Evolutionary conservation across 2,797 vertebrate species (phyloP).

Genomic region (Sorex maritimensis): DNA sequence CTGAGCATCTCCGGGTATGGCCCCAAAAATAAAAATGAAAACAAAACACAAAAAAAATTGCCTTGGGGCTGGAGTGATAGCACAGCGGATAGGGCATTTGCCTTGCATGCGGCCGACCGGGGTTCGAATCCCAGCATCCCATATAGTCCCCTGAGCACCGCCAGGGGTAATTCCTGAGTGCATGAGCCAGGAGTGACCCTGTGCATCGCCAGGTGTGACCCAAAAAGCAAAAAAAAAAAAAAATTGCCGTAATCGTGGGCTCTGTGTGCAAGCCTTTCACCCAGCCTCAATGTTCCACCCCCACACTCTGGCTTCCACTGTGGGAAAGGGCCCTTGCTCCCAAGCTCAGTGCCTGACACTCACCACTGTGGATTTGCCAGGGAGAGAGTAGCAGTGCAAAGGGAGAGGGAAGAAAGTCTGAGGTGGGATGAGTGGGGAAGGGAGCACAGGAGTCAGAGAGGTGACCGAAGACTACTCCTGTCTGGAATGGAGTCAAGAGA

Average conservation of each 20-base stretch:
- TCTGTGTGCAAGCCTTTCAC: neutral
- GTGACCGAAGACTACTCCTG: conserved; percentile 46
- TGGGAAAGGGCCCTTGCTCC: neutral
- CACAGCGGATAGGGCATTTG: too few species aligned
- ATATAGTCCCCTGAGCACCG: too few species aligned
- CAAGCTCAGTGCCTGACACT: neutral
- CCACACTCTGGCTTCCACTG: neutral
- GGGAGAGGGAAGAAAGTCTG: neutral
- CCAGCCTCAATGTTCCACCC: neutral
- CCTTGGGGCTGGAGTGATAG: too few species aligned
- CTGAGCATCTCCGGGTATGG: too few species aligned
- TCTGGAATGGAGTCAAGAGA: conserved; percentile 68
- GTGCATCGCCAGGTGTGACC: too few species aligned
- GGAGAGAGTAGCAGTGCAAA: neutral
- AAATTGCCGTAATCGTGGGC: neutral
- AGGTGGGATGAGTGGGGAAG: neutral
- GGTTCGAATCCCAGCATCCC: too few species aligned
- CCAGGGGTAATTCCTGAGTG: too few species aligned
- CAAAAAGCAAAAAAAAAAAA: too few species aligned
- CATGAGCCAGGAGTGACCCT: too few species aligned
- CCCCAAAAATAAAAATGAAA: too few species aligned
- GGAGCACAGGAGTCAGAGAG: neutral
- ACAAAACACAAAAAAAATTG: too few species aligned
- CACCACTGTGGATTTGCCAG: fast-evolving
- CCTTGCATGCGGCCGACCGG: too few species aligned